These are phyloP conservation scores for Sander vitreus DNA, from an alignment of 2,113 vertebrate species.

Conservation along the genomic window DNA sequence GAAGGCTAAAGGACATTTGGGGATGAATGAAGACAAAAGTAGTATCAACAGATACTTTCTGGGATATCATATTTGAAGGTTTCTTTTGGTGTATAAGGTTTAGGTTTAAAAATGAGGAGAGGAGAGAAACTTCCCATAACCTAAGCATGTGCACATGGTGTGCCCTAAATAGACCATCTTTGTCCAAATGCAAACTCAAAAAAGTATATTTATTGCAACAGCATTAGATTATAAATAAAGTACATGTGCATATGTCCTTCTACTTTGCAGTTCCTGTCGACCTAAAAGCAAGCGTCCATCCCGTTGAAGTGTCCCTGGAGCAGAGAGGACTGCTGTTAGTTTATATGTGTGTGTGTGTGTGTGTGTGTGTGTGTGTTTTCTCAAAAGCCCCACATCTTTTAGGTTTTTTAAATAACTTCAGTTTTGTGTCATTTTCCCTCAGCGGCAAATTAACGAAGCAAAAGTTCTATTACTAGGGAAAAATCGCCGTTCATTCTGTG, in stretches of 20 bases:
- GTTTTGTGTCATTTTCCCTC: too few relatives aligned
- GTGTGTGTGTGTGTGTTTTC: too few relatives aligned
- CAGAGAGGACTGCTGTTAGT: background rate
- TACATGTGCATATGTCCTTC: background rate
- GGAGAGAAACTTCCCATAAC: background rate
- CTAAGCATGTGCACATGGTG: background rate
- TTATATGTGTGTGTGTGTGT: too few relatives aligned
- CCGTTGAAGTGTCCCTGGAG: background rate
- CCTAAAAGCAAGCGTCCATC: background rate
- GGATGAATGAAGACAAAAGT: constrained; percentile 16
- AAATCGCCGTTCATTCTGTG: too few relatives aligned
- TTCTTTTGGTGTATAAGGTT: background rate
- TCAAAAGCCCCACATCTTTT: too few relatives aligned
- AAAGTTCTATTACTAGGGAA: too few relatives aligned
- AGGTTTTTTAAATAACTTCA: too few relatives aligned
- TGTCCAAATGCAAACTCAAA: background rate
- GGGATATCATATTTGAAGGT: constrained; percentile 3
- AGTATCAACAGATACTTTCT: constrained; percentile 28
- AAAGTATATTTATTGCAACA: background rate
- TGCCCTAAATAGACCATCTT: background rate
- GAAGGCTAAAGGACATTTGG: constrained; percentile 33
- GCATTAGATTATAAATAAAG: background rate
- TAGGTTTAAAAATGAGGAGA: constrained; percentile 3
- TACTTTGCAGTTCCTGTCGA: background rate
- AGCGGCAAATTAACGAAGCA: too few relatives aligned